Conservation (phyloP, 2,113 vertebrate species). For the Trogon melanurus region DNA sequence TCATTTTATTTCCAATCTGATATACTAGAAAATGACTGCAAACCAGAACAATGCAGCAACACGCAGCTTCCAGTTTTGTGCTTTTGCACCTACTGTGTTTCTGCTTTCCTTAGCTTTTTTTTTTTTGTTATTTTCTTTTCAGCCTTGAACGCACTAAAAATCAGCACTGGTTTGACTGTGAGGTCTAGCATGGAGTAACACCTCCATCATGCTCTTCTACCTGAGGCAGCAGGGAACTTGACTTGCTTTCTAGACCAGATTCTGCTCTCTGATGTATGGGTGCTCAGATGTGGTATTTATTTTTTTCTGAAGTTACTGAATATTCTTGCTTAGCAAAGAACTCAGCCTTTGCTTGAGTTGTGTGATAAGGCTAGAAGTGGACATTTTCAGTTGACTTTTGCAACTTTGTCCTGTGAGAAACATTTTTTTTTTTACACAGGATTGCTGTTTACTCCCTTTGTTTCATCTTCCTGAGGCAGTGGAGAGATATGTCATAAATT, state of each 20-base stretch:
- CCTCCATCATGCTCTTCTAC: background rate
- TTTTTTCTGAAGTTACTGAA: background rate
- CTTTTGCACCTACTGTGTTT: background rate
- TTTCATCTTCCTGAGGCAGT: background rate
- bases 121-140: background rate
- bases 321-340: background rate
- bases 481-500: background rate
- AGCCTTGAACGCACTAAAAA: background rate
- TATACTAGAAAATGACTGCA: background rate
- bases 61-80: background rate
- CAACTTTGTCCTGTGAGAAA: background rate
- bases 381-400: background rate
- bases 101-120: background rate
- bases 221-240: too few species aligned
- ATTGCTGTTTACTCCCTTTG: background rate
- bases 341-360: background rate
- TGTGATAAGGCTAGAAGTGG: background rate
- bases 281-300: background rate
- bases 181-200: background rate
- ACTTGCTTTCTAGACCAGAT: background rate
- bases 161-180: background rate
- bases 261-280: background rate
- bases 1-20: background rate
- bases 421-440: background rate
- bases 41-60: background rate